A percentile compares a stretch with the other conserved stretches of the same genome.
These are phyloP conservation scores for Aporrectodea caliginosa DNA, from an alignment of 1,140 invertebrate genomes.

Conservation along the genomic window DNA sequence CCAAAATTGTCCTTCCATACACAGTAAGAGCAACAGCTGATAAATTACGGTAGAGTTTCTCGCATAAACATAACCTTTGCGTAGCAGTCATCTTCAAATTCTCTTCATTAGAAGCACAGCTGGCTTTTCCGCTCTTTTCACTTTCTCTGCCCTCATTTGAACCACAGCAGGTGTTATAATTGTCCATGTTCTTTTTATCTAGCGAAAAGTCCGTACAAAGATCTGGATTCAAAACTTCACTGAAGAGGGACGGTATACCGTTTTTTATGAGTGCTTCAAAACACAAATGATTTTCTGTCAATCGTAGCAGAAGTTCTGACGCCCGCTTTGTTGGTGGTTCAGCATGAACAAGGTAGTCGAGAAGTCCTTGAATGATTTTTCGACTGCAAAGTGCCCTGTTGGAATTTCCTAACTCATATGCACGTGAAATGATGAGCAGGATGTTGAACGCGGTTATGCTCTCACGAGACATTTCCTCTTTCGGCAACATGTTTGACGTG, in stretches of 20 bases:
- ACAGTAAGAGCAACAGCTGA: not conserved
- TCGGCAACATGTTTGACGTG: not conserved
- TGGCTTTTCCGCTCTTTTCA: too few relatives aligned
- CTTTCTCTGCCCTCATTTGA: too few relatives aligned
- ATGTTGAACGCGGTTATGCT: not conserved
- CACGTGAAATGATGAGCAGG: not conserved
- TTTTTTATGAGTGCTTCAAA: not conserved
- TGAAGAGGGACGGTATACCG: not conserved
- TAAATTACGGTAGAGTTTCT: not conserved
- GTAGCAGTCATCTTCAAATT: not conserved
- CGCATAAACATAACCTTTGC: not conserved
- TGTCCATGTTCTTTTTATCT: too few relatives aligned
- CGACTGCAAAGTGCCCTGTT: not conserved
- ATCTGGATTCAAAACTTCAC: not conserved
- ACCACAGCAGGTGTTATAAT: too few relatives aligned
- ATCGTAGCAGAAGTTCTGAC: not conserved
- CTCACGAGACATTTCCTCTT: not conserved
- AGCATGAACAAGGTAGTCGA: not conserved
- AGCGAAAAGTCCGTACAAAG: too few relatives aligned
- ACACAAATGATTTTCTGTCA: not conserved
- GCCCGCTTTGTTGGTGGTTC: not conserved
- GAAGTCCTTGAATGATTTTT: not conserved
- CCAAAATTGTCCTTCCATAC: not conserved
- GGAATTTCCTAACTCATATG: not conserved
- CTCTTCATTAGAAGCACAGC: not conserved